Percentiles rank a stretch among this genome's conserved stretches.
phyloP scores from a whole-genome alignment of 2,113 vertebrate species.

The Otocyon megalotis region DNA sequence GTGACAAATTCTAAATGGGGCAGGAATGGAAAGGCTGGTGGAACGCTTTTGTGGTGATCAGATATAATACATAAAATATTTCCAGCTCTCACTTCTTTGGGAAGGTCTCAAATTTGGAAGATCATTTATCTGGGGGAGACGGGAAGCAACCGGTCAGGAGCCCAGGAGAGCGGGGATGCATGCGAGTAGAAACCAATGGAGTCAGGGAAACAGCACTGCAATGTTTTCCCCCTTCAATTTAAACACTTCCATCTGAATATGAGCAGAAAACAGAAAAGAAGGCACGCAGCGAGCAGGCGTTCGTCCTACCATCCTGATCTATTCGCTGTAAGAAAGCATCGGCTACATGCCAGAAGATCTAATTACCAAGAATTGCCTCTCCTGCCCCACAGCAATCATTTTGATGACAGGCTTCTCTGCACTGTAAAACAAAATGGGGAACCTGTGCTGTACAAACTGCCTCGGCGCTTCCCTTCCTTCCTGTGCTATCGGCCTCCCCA shows the following conservation, averaged over 20 bases:
- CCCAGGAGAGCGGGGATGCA: constrained; percentile 13
- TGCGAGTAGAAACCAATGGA: constrained; percentile 66
- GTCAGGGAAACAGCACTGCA: constrained; percentile 51
- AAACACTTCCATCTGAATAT: constrained; percentile 47
- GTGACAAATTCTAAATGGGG: constrained; percentile 47
- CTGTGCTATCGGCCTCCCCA: constrained; percentile 86
- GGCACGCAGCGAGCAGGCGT: constrained; percentile 68
- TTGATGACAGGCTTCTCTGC: constrained; percentile 89
- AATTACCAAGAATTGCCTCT: constrained; percentile 91
- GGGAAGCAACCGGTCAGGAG: not conserved
- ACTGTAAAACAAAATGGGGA: constrained; percentile 90
- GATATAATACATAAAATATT: constrained; percentile 45
- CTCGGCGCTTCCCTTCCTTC: constrained; percentile 85
- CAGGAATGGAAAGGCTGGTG: not conserved
- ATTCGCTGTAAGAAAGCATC: constrained; percentile 82
- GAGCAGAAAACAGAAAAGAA: constrained; percentile 72
- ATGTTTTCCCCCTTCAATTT: constrained; percentile 55
- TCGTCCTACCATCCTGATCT: constrained; percentile 82
- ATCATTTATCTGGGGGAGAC: constrained; percentile 52
- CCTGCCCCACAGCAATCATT: constrained; percentile 90
- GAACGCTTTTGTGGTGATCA: constrained; percentile 63
- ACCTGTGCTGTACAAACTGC: constrained; percentile 87
- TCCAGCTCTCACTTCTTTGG: constrained; percentile 1
- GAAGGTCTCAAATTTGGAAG: constrained; percentile 62
- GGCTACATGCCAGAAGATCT: constrained; percentile 87